Conservation (phyloP, 2,797 vertebrate genomes). For the Sphenodon punctatus region DNA sequence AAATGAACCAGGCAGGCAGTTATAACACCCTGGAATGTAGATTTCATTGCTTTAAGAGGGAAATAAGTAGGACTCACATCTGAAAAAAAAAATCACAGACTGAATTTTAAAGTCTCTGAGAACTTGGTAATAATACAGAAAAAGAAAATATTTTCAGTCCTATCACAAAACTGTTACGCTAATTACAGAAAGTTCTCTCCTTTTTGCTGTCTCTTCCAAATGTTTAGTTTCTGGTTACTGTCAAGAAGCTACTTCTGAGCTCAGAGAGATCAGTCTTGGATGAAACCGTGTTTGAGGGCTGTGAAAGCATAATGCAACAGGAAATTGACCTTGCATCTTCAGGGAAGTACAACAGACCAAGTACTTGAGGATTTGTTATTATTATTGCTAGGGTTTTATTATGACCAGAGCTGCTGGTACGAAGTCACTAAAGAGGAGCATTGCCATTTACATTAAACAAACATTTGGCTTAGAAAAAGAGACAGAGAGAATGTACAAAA, state of each 20-base stretch:
- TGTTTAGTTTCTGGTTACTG: neutral
- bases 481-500: neutral
- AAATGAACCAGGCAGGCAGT: neutral
- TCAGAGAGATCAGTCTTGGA: neutral
- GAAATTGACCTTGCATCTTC: fast-evolving
- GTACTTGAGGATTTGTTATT: neutral
- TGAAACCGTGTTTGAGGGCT: neutral
- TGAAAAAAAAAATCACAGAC: neutral
- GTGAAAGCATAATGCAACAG: neutral
- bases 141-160: neutral
- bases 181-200: neutral
- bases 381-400: neutral
- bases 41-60: neutral
- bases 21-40: neutral
- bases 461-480: neutral
- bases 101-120: neutral
- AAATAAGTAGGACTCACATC: neutral
- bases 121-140: neutral
- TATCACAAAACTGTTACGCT: neutral
- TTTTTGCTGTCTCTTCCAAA: neutral
- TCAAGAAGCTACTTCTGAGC: neutral
- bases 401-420: neutral
- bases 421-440: neutral
- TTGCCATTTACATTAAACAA: neutral
- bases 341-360: neutral